Evolutionary conservation across 2,888 invertebrate species (phyloP), one percentile per base, ranked within the genome.

Genomic region (Brenthis hecate): DNA sequence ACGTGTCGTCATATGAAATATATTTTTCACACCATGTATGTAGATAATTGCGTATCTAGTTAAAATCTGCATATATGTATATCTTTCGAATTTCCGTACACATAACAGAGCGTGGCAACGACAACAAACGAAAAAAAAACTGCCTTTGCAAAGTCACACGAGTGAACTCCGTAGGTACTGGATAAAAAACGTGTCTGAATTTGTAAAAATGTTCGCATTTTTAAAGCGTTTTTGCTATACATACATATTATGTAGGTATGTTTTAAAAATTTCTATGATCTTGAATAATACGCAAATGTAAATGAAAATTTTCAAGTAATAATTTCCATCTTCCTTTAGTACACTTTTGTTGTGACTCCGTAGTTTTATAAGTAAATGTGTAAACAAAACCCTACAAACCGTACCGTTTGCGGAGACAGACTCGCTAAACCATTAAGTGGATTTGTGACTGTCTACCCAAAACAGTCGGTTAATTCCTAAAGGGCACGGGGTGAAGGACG

Each of bases 401-500:
- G 16, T 6, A 23, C 56, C 64, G 56, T 66, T 69, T 60, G 60
- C 55, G 60, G 28, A 64, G 66, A 32, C 48, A 14, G 57, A 47
- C 65, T 16, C 28, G 61, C 55, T 54, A 48, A 53, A 57, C 32
- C 62, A 43, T 55, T 36, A 54, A 51, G 53, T 50, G 48, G 19
- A 51, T 48, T 13, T 53, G 47, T 66, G 43, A 55, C 68, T 62
- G 72, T 66, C 79, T 81, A 76, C 78, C 74, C 70, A 75, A 83
- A 79, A 79, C 75, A 73, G 81, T 68, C 80, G 85, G 81, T 72
- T 84, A 78, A 79, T 75, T 79, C 75, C 67, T 80, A 83, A 91
- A 91, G 91, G 91, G 85, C 89, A 90, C 83, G 84, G 80, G 91
- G 90, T 90, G 90, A 91, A 90, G 90, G 91, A 89, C 91, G 86